Evolutionary conservation across 2,888 invertebrate species (phyloP).

Genomic region (Leptinotarsa peninsularis): DNA sequence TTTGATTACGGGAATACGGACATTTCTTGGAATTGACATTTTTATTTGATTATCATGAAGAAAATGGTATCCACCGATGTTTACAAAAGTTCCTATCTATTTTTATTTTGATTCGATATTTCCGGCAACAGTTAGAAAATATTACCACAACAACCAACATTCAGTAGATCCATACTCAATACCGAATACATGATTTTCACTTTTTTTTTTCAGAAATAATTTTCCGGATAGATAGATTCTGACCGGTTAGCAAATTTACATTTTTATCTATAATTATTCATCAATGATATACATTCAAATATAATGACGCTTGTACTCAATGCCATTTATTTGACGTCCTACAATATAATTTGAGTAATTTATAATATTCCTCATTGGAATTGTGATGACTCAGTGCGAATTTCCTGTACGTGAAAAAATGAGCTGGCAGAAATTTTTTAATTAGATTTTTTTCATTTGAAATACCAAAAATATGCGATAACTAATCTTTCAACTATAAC

Average conservation of each 20-base stretch:
- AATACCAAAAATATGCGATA: too few relatives aligned
- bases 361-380: too few relatives aligned
- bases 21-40: too few relatives aligned
- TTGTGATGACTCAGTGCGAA: too few relatives aligned
- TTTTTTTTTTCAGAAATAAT: neutral
- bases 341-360: neutral
- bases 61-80: too few relatives aligned
- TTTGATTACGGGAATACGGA: too few relatives aligned
- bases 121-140: neutral
- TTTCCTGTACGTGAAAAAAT: too few relatives aligned
- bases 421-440: too few relatives aligned
- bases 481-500: too few relatives aligned
- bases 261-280: slow-evolving; percentile 20
- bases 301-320: neutral
- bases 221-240: slow-evolving; percentile 12
- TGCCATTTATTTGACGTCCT: slow-evolving; percentile 8
- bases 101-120: neutral
- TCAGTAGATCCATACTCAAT: neutral
- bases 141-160: neutral
- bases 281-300: neutral
- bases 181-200: neutral
- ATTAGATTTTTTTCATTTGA: too few relatives aligned
- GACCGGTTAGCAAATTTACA: slow-evolving; percentile 20
- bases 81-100: too few relatives aligned
- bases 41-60: too few relatives aligned